Evolutionary conservation across 2,888 invertebrate species (phyloP), one percentile per base, ranked within the genome.

Genomic region (Pseudococcus viburni): DNA sequence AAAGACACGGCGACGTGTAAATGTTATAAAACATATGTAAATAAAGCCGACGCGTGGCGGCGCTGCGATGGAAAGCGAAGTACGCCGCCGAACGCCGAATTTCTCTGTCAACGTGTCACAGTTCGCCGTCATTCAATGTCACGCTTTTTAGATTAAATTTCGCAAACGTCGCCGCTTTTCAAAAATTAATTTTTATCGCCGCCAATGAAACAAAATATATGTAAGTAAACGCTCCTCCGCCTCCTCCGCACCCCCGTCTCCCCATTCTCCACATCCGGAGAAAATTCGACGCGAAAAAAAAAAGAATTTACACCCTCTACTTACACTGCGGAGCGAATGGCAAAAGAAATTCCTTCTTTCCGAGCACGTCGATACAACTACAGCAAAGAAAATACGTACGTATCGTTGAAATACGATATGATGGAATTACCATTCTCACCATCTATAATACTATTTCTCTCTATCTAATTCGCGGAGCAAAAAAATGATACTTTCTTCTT

Each of bases 21-120:
- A 73, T 73, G 73, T 73, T 73, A 33, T 73, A 73, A 73, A 73
- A 73, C 73, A 73, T 73, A 73, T 33, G 73, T 73, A 73, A 73
- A 73, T 73, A 73, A 73, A 73, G 26, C 15, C n/a, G 22, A 68
- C 26, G 4, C 73, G 73, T 17, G 8, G 39, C 4, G 39, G 39
- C 39, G 39, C 39, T n/a, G 39, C 4, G 6, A 39, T 39, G 6
- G 4, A 6, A 39, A 6, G 5, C 42, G 42, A 42, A 42, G 42
- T 9, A 26, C 26, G 26, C 68, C 22, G 26, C 64, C 42, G 0
- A 26, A 68, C 73, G 73, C 17, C 73, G 17, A 73, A 73, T 33
- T 73, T 73, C 73, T 17, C 4, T 12, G 17, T 4, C 39, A 33
- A 73, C 15, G 11, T 33, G 68, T 26, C 33, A 33, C 73, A 73